Evolutionary conservation across 92 coral and sea anemone genomes (phyloP).

Genomic region (Desmophyllum pertusum): DNA sequence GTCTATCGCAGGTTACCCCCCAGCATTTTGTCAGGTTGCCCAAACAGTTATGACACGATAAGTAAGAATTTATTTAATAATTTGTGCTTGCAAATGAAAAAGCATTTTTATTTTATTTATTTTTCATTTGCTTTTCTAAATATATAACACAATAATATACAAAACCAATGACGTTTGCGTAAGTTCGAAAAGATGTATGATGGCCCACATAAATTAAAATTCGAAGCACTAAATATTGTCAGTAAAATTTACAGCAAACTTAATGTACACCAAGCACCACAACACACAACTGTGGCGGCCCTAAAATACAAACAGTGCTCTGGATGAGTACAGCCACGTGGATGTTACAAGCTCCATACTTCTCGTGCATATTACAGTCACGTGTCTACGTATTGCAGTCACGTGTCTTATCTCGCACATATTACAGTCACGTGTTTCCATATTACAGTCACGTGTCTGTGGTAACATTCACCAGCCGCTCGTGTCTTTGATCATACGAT

Average conservation of each 20-base stretch:
- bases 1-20: too few species aligned
- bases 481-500: conserved; percentile 92
- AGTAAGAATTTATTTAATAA: too few species aligned
- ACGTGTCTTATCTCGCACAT: background rate
- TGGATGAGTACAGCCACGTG: background rate
- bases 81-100: background rate
- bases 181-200: background rate
- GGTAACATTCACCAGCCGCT: conserved; percentile 79
- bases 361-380: conserved; percentile 8
- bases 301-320: background rate
- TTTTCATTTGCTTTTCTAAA: background rate
- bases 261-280: background rate
- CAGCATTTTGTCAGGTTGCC: too few species aligned
- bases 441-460: conserved; percentile 29
- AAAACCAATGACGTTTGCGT: background rate
- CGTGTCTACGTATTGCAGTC: too few species aligned
- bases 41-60: too few species aligned
- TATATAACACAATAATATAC: background rate
- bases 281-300: background rate
- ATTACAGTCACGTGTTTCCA: conserved; percentile 20
- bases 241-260: background rate
- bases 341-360: background rate
- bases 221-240: background rate
- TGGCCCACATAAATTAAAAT: background rate
- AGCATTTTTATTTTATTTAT: background rate